phyloP scores from a whole-genome alignment of 2,888 invertebrate species.

The Campaea margaritaria region DNA sequence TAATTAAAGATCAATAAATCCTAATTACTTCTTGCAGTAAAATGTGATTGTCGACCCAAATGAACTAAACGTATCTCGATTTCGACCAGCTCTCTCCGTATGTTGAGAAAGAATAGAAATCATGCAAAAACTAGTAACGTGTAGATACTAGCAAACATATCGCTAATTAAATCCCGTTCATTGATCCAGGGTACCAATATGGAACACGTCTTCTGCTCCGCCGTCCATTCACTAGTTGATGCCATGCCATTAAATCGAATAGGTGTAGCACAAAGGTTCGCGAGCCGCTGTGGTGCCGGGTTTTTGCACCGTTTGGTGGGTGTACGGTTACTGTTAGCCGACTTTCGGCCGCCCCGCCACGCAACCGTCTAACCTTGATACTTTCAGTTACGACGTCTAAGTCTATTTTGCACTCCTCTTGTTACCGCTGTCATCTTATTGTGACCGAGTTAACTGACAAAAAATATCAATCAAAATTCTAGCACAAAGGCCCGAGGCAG shows the following conservation, averaged over 20 bases:
- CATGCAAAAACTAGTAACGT: constrained; percentile 48
- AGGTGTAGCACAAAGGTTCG: constrained; percentile 71
- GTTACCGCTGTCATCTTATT: constrained; percentile 83
- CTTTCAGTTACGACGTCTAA: constrained; percentile 79
- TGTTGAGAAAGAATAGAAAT: constrained; percentile 51
- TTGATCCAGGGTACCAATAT: constrained; percentile 51
- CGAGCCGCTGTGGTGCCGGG: constrained; percentile 64
- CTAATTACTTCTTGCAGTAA: constrained; percentile 54
- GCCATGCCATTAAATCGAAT: constrained; percentile 73
- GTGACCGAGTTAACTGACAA: constrained; percentile 82
- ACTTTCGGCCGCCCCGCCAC: constrained; percentile 76
- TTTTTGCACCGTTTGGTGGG: constrained; percentile 71
- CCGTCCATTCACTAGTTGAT: constrained; percentile 67
- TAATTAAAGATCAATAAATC: constrained; percentile 51
- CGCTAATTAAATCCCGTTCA: constrained; percentile 71
- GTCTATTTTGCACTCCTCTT: constrained; percentile 83
- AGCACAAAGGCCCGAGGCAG: constrained; percentile 82
- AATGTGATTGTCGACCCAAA: constrained; percentile 48
- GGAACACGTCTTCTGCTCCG: constrained; percentile 53
- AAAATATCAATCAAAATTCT: constrained; percentile 86
- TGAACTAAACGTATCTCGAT: constrained; percentile 53
- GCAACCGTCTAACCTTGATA: constrained; percentile 82
- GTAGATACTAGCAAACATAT: constrained; percentile 48
- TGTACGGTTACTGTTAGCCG: constrained; percentile 82
- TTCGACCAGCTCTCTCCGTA: constrained; percentile 60